Evolutionary conservation across 1,140 invertebrate species (phyloP).

Genomic region (Vollenhovia emeryi): DNA sequence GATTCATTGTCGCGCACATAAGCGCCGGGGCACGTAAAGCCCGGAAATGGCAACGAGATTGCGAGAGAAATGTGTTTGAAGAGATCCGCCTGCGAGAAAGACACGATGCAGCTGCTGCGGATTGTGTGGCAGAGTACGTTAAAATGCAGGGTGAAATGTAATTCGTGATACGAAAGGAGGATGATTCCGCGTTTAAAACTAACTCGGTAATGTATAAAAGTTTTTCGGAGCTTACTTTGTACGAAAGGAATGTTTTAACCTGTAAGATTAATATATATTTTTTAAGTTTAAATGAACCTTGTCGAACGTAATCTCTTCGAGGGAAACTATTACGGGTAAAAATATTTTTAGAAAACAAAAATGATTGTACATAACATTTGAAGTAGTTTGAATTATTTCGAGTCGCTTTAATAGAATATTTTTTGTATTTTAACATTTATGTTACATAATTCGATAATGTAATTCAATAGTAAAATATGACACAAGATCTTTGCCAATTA

Average conservation of each 20-base stretch:
- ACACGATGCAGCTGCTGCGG: background rate
- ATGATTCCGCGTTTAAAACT: constrained; percentile 10
- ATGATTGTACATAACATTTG: background rate
- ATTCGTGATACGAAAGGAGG: constrained; percentile 3
- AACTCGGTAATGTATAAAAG: background rate
- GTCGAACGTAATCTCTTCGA: background rate
- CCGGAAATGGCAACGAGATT: constrained; percentile 40
- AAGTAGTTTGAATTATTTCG: background rate
- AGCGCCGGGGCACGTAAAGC: background rate
- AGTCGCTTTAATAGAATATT: background rate
- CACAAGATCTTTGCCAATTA: background rate
- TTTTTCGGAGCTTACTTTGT: background rate
- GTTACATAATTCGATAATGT: background rate
- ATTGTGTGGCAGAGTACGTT: background rate
- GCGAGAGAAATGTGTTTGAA: constrained; percentile 32
- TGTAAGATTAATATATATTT: background rate
- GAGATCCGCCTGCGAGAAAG: constrained; percentile 12
- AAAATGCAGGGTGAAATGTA: background rate
- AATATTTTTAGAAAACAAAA: background rate
- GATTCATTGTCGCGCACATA: constrained; percentile 23
- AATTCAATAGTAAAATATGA: background rate
- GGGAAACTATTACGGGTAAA: background rate
- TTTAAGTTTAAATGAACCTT: background rate
- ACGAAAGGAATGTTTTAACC: background rate
- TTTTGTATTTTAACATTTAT: background rate